Evolutionary conservation across 1,140 invertebrate species (phyloP), one percentile per base, ranked within the genome.

Genomic region (Drosophila novamexicana): DNA sequence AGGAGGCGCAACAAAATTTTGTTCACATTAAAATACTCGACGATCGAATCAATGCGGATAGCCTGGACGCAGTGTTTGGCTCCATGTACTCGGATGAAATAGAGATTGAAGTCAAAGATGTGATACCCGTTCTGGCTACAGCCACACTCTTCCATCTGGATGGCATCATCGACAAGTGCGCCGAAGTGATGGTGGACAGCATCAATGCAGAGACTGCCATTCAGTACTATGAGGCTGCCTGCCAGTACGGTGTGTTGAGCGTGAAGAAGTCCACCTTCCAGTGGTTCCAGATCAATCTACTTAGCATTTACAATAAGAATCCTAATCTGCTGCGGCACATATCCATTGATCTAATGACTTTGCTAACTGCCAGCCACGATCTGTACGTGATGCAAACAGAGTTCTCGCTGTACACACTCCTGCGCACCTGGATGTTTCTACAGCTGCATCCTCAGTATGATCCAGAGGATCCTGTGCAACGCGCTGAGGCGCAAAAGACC

Each of bases 31-130:
- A 96, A 92, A 95, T 97, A 34, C 93, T 95, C 2, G 96, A 97
- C 94, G 94, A 95, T 29, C 95, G 96, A 63, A 96, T 97, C 42
- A 96, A 94, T 37, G 81, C 94, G 54, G 94, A 96, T 63, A 96
- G 96, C 47, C 90, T 97, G 50, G 93, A 95, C 65, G 94, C 95
- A 29, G 95, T 96, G 7, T 94, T 97, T 76, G 96, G 96, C 22
- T 97, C 96, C 0, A 94, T 97, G 75, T 97, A 97, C 85, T 95
- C 95, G 79, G 96, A 97, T 85, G 96, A 97, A 93, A 93, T 97
- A 1, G 94, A 94, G 49, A 93, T 97, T 18, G 95, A 96, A 78
- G 95, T 96, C 14, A 93, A 94, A 50, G 93, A 95, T 81, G 95
- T 96, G 7, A 94, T 97, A 72, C 93, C 95, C 7, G 94, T 97